Evolutionary conservation across 2,797 vertebrate genomes (phyloP).

Genomic region (Melanotaenia nigrans): DNA sequence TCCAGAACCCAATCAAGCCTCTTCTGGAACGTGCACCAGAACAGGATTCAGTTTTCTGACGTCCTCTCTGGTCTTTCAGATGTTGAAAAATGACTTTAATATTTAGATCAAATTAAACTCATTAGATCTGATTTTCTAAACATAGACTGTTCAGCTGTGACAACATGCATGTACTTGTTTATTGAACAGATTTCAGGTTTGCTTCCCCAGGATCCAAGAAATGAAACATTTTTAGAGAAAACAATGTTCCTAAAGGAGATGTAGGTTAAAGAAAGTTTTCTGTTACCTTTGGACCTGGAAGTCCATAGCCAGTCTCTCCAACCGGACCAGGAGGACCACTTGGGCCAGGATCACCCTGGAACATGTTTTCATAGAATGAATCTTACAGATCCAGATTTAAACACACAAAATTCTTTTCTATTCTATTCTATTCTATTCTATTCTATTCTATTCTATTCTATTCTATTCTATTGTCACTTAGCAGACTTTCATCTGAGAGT

Average conservation of each 20-base stretch:
- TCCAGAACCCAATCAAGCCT: not conserved
- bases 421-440: too few relatives aligned
- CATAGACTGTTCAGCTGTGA: not conserved
- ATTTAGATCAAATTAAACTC: slow-evolving; percentile 1
- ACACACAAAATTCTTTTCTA: too few relatives aligned
- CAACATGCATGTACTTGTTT: not conserved
- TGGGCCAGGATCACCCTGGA: slow-evolving; percentile 88
- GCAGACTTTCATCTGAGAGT: too few relatives aligned
- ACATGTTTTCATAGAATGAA: slow-evolving; percentile 16
- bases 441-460: too few relatives aligned
- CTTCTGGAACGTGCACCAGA: not conserved
- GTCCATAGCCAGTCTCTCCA: slow-evolving; percentile 90
- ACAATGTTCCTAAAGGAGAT: not conserved
- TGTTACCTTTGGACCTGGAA: slow-evolving; percentile 91
- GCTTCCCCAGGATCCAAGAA: not conserved
- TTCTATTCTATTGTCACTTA: too few relatives aligned
- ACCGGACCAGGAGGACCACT: slow-evolving; percentile 84
- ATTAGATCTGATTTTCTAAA: slow-evolving; percentile 24
- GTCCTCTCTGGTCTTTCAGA: slow-evolving; percentile 3
- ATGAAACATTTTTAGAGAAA: too few relatives aligned
- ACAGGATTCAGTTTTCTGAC: slow-evolving; percentile 1
- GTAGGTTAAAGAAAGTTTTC: not conserved
- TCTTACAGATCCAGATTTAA: too few relatives aligned
- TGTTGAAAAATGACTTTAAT: not conserved
- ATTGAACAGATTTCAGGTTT: not conserved